Base-by-base conservation (phyloP, 1,140 invertebrate genomes). In the Caenorhabditis tropicalis region DNA sequence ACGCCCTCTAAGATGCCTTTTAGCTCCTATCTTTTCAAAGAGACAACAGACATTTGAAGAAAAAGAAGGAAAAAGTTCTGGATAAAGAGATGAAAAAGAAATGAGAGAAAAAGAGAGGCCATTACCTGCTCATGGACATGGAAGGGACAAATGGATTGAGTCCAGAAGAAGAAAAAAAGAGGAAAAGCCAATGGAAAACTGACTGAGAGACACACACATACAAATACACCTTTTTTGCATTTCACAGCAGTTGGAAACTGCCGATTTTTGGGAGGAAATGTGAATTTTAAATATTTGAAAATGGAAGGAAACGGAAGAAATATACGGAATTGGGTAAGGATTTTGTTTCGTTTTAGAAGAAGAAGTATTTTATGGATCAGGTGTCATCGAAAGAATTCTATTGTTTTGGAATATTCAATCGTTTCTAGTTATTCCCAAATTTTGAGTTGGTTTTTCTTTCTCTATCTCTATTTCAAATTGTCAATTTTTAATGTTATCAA, bases 91-190 rank as follows among this genome's bases (percentile, higher is more conserved):
- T 43, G 36, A 24, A 74, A 74, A 43, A 74, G 36, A 56, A 27
- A 27, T 10, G n/a, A 43, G 29, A 39, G 33, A 5, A 43, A 29
- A 39, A 43, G n/a, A n/a, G n/a, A 21, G 31, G 6, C 19, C 36
- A 74, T 74, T 74, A 74, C 65, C 58, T 65, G 56, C 56, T 58
- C 58, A 51, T 65, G 65, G 65, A 74, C 65, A 74, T 74, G 65
- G 12, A 56, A 56, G 53, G 53, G 53, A 43, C n/a, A 65, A 65
- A 27, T 58, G 29, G 58, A 36, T 19, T 2, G 33, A 43, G 39
- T 43, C 39, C 39, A 12, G 5, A 6, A 19, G n/a, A 51, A 65
- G 58, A 65, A n/a, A 31, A 36, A 19, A n/a, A 65, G 27, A 53
- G 51, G 51, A 12, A 27, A 27, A 27, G 65, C n/a, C 36, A 46